A percentile compares a stretch with the other conserved stretches of the same genome.
Conservation (phyloP, 1,140 invertebrate genomes). For the Platorchestia sp. region DNA sequence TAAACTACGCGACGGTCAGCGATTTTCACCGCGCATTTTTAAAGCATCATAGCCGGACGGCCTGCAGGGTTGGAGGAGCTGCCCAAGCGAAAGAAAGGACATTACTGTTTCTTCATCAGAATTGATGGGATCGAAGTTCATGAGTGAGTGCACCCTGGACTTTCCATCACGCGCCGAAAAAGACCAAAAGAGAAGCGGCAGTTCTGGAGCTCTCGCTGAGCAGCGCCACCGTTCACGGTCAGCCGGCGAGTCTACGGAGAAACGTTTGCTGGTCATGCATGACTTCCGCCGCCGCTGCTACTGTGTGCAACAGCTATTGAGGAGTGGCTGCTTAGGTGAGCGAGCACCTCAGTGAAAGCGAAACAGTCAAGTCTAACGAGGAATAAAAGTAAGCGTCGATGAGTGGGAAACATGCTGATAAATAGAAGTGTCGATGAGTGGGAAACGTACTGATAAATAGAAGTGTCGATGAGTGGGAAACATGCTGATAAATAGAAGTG, state of each 20-base stretch:
- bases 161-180: slow-evolving; percentile 23
- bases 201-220: background rate
- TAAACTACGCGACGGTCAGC: background rate
- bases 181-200: background rate
- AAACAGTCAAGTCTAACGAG: background rate
- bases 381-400: background rate
- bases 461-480: background rate
- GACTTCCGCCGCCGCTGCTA: background rate
- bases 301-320: background rate
- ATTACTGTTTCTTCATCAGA: background rate
- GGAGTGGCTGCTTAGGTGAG: background rate
- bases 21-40: background rate
- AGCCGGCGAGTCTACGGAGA: slow-evolving; percentile 7
- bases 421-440: too few species aligned
- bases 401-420: too few species aligned
- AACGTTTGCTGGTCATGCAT: background rate
- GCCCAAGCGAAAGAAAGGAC: background rate
- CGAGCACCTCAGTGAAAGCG: background rate
- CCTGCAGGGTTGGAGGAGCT: background rate
- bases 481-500: too few species aligned
- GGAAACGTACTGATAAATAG: too few species aligned
- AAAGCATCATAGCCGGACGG: background rate
- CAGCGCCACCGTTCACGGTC: background rate
- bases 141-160: background rate
- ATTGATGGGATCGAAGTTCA: slow-evolving; percentile 1